Evolutionary conservation across 1,140 invertebrate genomes (phyloP).

Genomic region (Ostrea denselamellosa): DNA sequence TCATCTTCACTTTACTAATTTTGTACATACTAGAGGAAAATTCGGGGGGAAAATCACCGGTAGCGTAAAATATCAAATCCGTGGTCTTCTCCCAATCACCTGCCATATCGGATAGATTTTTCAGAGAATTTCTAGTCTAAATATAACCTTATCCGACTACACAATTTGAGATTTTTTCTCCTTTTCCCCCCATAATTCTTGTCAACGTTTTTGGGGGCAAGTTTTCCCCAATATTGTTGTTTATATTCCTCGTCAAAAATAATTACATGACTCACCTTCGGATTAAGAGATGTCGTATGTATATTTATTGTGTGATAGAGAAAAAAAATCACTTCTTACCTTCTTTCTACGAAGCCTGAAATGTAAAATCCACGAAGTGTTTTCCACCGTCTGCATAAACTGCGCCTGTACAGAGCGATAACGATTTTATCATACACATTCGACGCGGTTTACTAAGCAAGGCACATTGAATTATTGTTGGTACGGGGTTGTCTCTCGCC

Average conservation of each 20-base stretch:
- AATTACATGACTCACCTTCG: background rate
- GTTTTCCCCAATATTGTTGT: background rate
- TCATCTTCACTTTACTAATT: too few relatives aligned
- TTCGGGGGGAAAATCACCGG: background rate
- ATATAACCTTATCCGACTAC: background rate
- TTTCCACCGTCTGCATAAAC: slow-evolving; percentile 38
- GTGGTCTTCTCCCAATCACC: background rate
- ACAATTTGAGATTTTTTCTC: background rate
- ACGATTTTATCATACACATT: slow-evolving; percentile 59
- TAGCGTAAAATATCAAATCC: background rate
- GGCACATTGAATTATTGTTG: slow-evolving; percentile 63
- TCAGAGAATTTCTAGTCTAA: background rate
- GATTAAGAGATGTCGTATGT: background rate
- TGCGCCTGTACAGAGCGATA: slow-evolving; percentile 51
- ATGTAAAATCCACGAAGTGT: slow-evolving; percentile 12
- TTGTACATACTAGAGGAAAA: too few relatives aligned
- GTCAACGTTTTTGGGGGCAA: background rate
- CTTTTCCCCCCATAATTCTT: background rate
- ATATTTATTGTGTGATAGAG: background rate
- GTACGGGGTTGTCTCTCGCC: slow-evolving; percentile 57
- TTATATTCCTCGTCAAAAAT: slow-evolving; percentile 22
- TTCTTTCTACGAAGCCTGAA: background rate
- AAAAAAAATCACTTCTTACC: background rate
- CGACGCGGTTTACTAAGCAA: slow-evolving; percentile 59
- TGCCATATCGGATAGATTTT: background rate